These are phyloP conservation scores for Micoletzkya japonica DNA, from an alignment of 2,888 invertebrate genomes.

Conservation along the genomic window DNA sequence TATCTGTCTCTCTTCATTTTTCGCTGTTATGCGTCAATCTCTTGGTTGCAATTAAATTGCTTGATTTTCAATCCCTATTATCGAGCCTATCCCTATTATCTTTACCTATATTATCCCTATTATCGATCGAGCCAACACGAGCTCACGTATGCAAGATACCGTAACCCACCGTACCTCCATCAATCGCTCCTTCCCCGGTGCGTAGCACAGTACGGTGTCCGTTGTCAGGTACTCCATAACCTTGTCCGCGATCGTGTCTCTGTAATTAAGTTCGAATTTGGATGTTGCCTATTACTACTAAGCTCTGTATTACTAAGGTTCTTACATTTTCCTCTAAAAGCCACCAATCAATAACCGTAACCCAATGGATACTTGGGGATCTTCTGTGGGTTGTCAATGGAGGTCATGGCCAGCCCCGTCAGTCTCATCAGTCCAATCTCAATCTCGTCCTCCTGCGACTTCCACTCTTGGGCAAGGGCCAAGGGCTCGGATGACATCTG, in stretches of 20 bases:
- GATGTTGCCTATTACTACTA: no score
- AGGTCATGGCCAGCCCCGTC: slow-evolving; percentile 87
- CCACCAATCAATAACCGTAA: background rate
- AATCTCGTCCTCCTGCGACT: slow-evolving; percentile 79
- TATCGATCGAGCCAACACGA: no score
- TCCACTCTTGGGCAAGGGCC: slow-evolving; percentile 92
- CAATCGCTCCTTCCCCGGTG: slow-evolving; percentile 74
- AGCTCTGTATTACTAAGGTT: no score
- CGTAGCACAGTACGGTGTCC: slow-evolving; percentile 66
- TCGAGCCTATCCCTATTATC: no score
- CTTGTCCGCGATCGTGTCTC: slow-evolving; percentile 66
- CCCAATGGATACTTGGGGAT: background rate
- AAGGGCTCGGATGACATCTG: slow-evolving; percentile 73
- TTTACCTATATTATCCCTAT: no score
- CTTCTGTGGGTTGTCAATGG: slow-evolving; percentile 81
- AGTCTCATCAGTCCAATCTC: slow-evolving; percentile 67
- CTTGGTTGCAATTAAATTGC: no score
- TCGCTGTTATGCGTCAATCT: no score
- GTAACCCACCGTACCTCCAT: slow-evolving; percentile 15
- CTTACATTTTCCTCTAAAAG: no score
- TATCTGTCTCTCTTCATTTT: no score
- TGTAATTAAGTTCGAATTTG: slow-evolving; percentile 31
- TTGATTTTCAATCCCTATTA: no score
- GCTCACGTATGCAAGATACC: no score
- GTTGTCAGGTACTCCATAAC: slow-evolving; percentile 75